A percentile compares a stretch with the other conserved stretches of the same genome.
phyloP scores from a whole-genome alignment of 2,113 vertebrate genomes.

The Lynx canadensis region DNA sequence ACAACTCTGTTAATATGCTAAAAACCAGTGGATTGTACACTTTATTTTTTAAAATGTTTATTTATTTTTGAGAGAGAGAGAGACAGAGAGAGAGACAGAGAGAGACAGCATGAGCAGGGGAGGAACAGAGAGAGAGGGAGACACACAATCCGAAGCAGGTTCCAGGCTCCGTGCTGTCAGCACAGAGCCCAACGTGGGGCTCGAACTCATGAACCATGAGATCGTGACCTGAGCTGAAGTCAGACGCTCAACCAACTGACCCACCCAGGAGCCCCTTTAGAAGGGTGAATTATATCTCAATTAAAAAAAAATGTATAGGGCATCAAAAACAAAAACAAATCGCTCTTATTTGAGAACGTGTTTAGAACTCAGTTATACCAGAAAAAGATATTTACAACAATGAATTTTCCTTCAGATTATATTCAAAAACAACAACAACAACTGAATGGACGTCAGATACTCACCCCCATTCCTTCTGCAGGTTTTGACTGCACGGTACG shows the following conservation, averaged over 20 bases:
- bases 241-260: too few relatives aligned
- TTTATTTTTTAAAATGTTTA: too few relatives aligned
- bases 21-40: background rate
- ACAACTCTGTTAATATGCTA: background rate
- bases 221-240: too few relatives aligned
- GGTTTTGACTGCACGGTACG: background rate
- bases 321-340: background rate
- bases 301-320: background rate
- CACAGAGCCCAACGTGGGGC: too few relatives aligned
- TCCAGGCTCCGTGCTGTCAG: too few relatives aligned
- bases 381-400: background rate
- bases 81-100: too few relatives aligned
- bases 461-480: background rate
- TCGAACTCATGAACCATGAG: too few relatives aligned
- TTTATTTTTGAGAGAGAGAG: too few relatives aligned
- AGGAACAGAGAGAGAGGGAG: too few relatives aligned
- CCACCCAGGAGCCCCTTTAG: background rate
- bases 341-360: background rate
- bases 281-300: background rate
- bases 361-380: background rate
- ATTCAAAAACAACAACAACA: background rate
- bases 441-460: background rate
- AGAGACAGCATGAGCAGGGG: too few relatives aligned
- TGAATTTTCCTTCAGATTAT: background rate
- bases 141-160: too few relatives aligned